A percentile compares a stretch with the other conserved stretches of the same genome.
Evolutionary conservation across 2,113 vertebrate genomes (phyloP).

Genomic region (Bufo gargarizans): DNA sequence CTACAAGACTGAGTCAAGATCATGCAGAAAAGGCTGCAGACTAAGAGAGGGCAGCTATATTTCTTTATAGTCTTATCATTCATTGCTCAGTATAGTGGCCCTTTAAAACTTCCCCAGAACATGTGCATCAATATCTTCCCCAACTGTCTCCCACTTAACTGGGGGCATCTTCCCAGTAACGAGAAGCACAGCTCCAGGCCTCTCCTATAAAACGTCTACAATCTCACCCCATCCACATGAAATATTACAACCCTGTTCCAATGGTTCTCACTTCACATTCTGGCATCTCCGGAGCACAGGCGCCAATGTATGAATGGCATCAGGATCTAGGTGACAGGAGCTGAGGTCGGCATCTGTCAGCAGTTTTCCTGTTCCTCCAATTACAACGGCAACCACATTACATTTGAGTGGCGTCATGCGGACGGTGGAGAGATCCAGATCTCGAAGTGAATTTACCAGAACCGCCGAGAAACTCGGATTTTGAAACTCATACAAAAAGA

Average conservation of each 20-base stretch:
- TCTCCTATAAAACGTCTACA: neutral
- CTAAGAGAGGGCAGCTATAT: too few species aligned
- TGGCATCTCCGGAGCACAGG: slow-evolving; percentile 82
- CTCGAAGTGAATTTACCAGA: slow-evolving; percentile 80
- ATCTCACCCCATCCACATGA: neutral
- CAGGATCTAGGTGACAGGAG: slow-evolving; percentile 83
- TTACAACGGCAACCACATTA: slow-evolving; percentile 82
- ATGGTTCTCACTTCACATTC: slow-evolving; percentile 83
- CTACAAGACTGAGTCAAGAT: too few species aligned
- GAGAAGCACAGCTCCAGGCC: neutral
- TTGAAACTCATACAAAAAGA: slow-evolving; percentile 95
- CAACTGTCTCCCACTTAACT: too few species aligned
- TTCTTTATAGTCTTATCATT: too few species aligned
- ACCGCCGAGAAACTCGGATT: slow-evolving; percentile 87
- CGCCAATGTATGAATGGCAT: slow-evolving; percentile 76
- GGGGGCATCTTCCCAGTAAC: too few species aligned
- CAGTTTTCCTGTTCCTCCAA: slow-evolving; percentile 78
- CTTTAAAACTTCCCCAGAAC: too few species aligned
- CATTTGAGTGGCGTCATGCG: slow-evolving; percentile 93
- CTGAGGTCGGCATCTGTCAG: slow-evolving; percentile 86
- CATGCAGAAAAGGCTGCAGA: too few species aligned
- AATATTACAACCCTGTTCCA: neutral
- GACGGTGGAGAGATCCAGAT: slow-evolving; percentile 78
- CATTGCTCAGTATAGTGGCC: too few species aligned
- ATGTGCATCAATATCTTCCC: too few species aligned